These are phyloP conservation scores for Phocoena phocoena DNA, from an alignment of 2,113 vertebrate genomes.

Conservation along the genomic window DNA sequence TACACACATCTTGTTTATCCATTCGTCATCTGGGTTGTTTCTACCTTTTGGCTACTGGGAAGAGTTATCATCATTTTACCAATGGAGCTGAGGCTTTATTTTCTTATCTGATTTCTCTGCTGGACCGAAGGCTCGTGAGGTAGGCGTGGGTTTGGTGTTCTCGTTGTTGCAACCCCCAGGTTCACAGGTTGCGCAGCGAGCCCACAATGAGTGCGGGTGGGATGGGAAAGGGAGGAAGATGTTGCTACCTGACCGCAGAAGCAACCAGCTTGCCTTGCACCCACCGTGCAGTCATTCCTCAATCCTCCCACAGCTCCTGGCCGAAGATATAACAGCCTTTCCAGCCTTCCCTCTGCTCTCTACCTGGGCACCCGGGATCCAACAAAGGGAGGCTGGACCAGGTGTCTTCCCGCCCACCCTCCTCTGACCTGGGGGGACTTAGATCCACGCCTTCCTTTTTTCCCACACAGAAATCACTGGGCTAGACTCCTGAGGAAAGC, in stretches of 20 bases:
- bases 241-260: accelerated
- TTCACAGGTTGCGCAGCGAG: background rate
- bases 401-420: background rate
- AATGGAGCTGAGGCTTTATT: background rate
- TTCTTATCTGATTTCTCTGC: background rate
- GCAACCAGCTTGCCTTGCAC: too few relatives aligned
- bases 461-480: background rate
- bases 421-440: background rate
- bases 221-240: too few relatives aligned
- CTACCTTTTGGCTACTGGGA: background rate
- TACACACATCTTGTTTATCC: accelerated
- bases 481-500: too few relatives aligned
- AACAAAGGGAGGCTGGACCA: background rate
- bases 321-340: too few relatives aligned
- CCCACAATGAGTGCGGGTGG: background rate
- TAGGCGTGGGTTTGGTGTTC: accelerated
- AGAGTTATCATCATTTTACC: too few relatives aligned
- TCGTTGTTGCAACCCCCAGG: accelerated
- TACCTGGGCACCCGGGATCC: accelerated
- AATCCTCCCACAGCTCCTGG: too few relatives aligned
- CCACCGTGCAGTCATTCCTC: background rate
- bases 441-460: too few relatives aligned
- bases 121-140: background rate
- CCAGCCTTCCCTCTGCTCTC: background rate
- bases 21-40: accelerated